These are phyloP conservation scores for Scatophagus argus DNA, from an alignment of 2,113 vertebrate species.

Conservation along the genomic window DNA sequence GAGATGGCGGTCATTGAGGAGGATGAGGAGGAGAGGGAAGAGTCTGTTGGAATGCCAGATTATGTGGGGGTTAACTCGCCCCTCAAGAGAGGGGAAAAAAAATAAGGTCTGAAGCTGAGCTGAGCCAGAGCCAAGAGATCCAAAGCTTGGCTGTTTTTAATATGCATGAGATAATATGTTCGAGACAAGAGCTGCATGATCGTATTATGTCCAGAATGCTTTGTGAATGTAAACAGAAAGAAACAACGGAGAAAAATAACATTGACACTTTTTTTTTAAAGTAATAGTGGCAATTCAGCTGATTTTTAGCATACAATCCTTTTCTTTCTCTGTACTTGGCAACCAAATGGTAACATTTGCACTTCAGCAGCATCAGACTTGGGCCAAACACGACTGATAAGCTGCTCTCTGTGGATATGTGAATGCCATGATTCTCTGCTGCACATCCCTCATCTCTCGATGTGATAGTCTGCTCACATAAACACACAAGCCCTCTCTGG, in stretches of 20 bases:
- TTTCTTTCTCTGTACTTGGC: conserved; percentile 29
- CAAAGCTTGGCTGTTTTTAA: conserved; percentile 48
- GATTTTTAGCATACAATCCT: conserved; percentile 35
- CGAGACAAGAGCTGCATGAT: conserved; percentile 31
- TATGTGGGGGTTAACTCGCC: conserved; percentile 81
- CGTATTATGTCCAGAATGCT: conserved; percentile 46
- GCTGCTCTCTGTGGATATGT: conserved; percentile 69
- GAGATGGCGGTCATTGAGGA: conserved; percentile 73
- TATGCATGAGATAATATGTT: conserved; percentile 50
- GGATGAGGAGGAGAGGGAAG: conserved; percentile 71
- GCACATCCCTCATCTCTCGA: conserved; percentile 73
- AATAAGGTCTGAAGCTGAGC: conserved; percentile 46
- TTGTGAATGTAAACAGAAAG: conserved; percentile 11
- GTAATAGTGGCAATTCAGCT: conserved; percentile 18
- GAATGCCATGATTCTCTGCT: conserved; percentile 67
- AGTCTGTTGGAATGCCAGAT: conserved; percentile 81
- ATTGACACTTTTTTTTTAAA: not conserved
- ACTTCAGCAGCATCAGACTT: conserved; percentile 68
- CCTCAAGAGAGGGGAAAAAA: conserved; percentile 57
- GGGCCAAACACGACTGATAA: conserved; percentile 76
- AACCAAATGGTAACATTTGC: conserved; percentile 62
- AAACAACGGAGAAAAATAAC: not conserved
- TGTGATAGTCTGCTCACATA: conserved; percentile 76
- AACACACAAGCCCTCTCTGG: conserved; percentile 71
- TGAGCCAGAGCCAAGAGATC: conserved; percentile 48